Base-by-base conservation (phyloP, 2,888 invertebrate species). In the Hemicrepidius hirtus region DNA sequence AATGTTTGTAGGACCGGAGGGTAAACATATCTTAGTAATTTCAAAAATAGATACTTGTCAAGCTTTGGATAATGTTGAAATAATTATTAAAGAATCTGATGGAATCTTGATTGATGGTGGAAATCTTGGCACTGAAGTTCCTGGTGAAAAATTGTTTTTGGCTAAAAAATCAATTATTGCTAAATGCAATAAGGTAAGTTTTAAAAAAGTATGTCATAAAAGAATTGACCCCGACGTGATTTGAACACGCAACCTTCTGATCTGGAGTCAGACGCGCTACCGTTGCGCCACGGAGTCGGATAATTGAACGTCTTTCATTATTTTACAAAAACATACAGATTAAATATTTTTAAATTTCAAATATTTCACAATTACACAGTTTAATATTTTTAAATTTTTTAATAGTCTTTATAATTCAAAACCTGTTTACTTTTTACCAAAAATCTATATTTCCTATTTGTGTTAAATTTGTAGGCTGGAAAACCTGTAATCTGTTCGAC, bases 1-100 rank as follows among this genome's bases (percentile, higher is more conserved):
- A 12, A 13, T 40, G 16, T n/a, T n/a, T 2, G 2, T 21, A 21
- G 3, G 49, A 20, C 98, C 66, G 97, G 96, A 94, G 84, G 98
- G 98, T 41, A 95, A 94, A 86, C 92, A 95, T 83, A 99, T 99
- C 79, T 91, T 95, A 87, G 95, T 99, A 82, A 97, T 99, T 83
- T 95, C 99, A 72, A 99, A 99, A 88, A 98, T 99, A 82, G 99
- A 99, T 88, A 99, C 99, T 87, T 97, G 98, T 84, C 97, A 98
- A 88, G 99, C 98, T 68, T 94, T 97, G 90, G 90, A 93, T 78
- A 97, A 97, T 86, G 90, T 99, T 76, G 97, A 98, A 85, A 96
- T 97, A 84, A 99, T 99, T 81, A 96, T 98, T 40, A 88, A 90
- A 83, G 96, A 92, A 13, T 94, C 97, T 0, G 99, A 99, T 86